Evolutionary conservation across 2,797 vertebrate species (phyloP), one percentile per base, ranked within the genome.

Genomic region (Coendou prehensilis): DNA sequence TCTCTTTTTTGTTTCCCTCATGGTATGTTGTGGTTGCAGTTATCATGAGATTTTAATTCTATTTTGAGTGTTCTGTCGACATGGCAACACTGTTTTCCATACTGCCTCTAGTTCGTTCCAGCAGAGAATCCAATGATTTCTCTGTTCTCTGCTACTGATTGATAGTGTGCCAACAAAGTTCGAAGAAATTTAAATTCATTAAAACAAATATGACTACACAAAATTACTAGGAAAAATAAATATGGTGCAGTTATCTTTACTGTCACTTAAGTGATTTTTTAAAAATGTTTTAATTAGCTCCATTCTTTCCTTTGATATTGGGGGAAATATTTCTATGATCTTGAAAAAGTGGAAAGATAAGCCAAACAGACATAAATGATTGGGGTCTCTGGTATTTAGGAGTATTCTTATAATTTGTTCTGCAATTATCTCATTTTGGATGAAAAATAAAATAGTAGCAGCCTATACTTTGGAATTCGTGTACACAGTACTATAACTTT

Each of bases 21-120:
- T 96, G 95, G 97, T 81, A 56, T 73, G 83, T 73, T 52, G 84
- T 59, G 87, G 84, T 52, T 64, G 61, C n/a, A 54, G 84, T 96
- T 96, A 95, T 97, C 97, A 96, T 94, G 96, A 93, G 93, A 89
- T 97, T 94, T 95, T 87, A 80, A 96, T 89, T 97, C 95, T 96
- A 92, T 89, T 97, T 96, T 85, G 89, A 97, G 89, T 64, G 80
- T 69, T 82, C 93, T 73, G 76, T 95, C 94, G 94, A 84, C 87
- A 96, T 97, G 93, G 94, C 93, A 93, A 90, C 89, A 57, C 73
- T 86, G 73, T 90, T 97, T 97, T 98, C 95, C 96, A 92, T 78
- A 73, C 56, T 87, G 87, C 54, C 61, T 75, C 41, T 47, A 69
- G 64, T 90, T 95, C 30, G 23, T 90, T 89, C 81, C 93, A 94